Evolutionary conservation across 2,888 invertebrate species (phyloP), one percentile per base, ranked within the genome.

Genomic region (Caradrina clavipalpis): DNA sequence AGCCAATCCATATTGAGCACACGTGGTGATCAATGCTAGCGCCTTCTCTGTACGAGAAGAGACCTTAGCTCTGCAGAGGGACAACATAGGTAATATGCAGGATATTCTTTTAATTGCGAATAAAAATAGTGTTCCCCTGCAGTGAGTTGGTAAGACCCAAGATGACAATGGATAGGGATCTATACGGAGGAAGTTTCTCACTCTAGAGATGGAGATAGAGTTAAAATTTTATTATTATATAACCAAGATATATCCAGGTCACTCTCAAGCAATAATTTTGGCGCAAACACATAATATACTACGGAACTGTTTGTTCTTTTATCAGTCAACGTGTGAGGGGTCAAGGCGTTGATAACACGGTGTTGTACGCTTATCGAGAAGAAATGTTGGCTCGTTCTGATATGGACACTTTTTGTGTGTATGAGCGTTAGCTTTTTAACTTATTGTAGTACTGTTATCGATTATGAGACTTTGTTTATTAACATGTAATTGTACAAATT

Each of bases 311-410:
- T 39, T 53, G 68, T 61, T 47, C 10, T 68, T 65, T 64, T 80
- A 80, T 84, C 83, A 76, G 62, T 53, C 72, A 74, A 68, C 61
- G 70, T 80, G 82, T 59, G 59, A 76, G 70, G 15, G 83, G 78
- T 84, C 83, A 84, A 84, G 83, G 79, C 78, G 66, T 10, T 17
- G 83, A 84, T 84, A 84, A 82, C 70, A 49, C 62, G 80, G 77
- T 76, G 71, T 42, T 80, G 71, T 62, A n/a, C 54, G 51, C 21
- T 22, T 76, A 69, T 64, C 61, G 19, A 49, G 67, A 76, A 82
- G 84, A 84, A 84, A 82, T 81, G 76, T 76, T 53, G 21, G 66
- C 59, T 70, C 59, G 57, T 60, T 62, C 55, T 54, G 58, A 74
- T 77, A 74, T 54, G 31, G 47, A 2, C 35, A 62, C 22, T 73